Evolutionary conservation across 2,113 vertebrate species (phyloP), one percentile per base, ranked within the genome.

Genomic region (Pelobates fuscus): DNA sequence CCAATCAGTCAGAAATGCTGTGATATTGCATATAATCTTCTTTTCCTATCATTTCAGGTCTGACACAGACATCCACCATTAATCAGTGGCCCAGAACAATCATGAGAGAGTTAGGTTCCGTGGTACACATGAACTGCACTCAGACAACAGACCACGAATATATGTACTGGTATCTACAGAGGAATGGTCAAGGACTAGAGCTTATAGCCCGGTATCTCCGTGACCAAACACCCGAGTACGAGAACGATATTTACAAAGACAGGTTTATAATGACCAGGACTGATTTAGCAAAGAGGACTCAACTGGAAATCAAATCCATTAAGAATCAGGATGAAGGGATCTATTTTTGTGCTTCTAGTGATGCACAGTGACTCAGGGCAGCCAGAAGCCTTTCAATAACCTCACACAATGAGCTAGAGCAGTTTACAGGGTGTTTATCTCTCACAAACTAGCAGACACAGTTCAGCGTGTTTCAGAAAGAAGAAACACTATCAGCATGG

Each of bases 291-390:
- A 80, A 57, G 88, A 5, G 15, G 2, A 88, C 86, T 71, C 0
- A 1, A n/a, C 58, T 87, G 77, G 69, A 59, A 27, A 75, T 89
- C 71, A 41, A 32, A 1, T 64, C 85, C 2, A 60, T 66, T 29
- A 78, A 59, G 15, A 4, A 2, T 63, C 79, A 69, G 20, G 15
- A 89, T 57, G 82, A 83, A 0, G 78, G 78, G 11, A 0, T 64
- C 59, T 87, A 89, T 66, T 78, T 85, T 62, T 88, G 87, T 69
- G 83, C 80, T n/a, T 85, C 84, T 49, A 86, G 78, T 76, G 4
- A 30, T 65, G 27, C 86, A 86, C 85, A 85, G 82, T 23, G 2
- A 37, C 59, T 70, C 78, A 79, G 52, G 64, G 61, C 77, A 68
- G 73, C 49, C 71, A 79, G 63, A 46, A 65, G 54, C 73, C 81